Conservation (phyloP, 2,113 vertebrate genomes). For the Chlamydotis undulata region DNA sequence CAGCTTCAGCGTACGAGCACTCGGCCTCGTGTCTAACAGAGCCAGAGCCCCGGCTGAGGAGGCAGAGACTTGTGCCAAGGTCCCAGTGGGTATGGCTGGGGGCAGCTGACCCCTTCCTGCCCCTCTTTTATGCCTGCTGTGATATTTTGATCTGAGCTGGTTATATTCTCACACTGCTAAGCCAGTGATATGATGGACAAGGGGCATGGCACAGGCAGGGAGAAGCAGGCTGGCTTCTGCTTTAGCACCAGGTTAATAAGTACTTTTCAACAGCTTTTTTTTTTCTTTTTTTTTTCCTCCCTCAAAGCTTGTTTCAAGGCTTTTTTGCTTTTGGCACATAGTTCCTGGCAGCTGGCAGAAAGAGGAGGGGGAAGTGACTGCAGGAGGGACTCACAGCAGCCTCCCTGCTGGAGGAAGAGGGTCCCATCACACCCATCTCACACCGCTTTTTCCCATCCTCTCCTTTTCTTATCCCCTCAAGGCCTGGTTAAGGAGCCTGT, state of each 20-base stretch:
- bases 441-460: neutral
- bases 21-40: accelerated
- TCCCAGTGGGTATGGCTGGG: neutral
- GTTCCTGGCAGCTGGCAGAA: neutral
- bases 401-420: neutral
- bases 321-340: neutral
- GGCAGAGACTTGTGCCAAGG: neutral
- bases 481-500: neutral
- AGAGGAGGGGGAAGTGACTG: neutral
- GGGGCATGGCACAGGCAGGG: neutral
- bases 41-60: neutral
- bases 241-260: neutral
- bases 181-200: neutral
- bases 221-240: neutral
- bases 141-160: neutral
- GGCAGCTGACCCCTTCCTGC: neutral
- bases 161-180: neutral
- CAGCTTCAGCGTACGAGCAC: neutral
- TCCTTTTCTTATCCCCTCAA: neutral
- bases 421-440: neutral
- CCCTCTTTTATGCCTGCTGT: neutral
- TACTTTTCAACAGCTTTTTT: neutral
- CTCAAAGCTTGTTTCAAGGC: neutral
- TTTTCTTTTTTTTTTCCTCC: neutral
- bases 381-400: neutral